Base-by-base conservation (phyloP, 2,888 invertebrate species). In the Tenthredo livida region DNA sequence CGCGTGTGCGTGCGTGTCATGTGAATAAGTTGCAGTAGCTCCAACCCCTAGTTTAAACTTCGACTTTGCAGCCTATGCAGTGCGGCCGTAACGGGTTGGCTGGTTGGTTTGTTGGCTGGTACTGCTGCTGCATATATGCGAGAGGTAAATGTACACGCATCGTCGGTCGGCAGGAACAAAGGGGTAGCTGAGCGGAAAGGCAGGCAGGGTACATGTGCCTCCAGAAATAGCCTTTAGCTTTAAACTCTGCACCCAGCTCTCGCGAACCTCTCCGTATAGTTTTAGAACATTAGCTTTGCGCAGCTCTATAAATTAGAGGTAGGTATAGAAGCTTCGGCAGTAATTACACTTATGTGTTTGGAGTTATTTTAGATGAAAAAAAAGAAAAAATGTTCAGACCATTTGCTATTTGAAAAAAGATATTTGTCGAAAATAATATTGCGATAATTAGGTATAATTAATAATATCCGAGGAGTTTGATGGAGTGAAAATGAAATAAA, bases 181-280 rank as follows among this genome's bases (percentile, higher is more conserved):
- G 80, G 80, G 80, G 80, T 80, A 50, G 80, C 61, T 80, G 40
- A 80, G 54, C 77, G 77, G 77, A 77, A 77, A 77, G 77, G 77
- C 47, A n/a, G n/a, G 29, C 29, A 29, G 77, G n/a, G 54, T 29
- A 61, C 58, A 33, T 50, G 80, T 10, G 40, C 58, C 21, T 80
- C 80, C 80, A 80, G 40, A 80, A 80, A 80, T 80, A 80, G 80
- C 37, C 50, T 77, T 77, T 25, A 12, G 29, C 72, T 73, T 73
- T 70, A 70, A 33, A 37, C 70, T 70, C 70, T 70, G 70, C 37
- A 37, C 12, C 29, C 29, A 67, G 29, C 3, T 15, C 70, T 70
- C 70, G 70, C 70, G n/a, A 70, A 70, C 70, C 70, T 70, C 9
- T 70, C 9, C 7, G 33, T 6, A 33, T 33, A 54, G 33, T 70